These are phyloP conservation scores for Scelioninae gen. 2 DNA, from an alignment of 2,888 invertebrate genomes.

Conservation along the genomic window DNA sequence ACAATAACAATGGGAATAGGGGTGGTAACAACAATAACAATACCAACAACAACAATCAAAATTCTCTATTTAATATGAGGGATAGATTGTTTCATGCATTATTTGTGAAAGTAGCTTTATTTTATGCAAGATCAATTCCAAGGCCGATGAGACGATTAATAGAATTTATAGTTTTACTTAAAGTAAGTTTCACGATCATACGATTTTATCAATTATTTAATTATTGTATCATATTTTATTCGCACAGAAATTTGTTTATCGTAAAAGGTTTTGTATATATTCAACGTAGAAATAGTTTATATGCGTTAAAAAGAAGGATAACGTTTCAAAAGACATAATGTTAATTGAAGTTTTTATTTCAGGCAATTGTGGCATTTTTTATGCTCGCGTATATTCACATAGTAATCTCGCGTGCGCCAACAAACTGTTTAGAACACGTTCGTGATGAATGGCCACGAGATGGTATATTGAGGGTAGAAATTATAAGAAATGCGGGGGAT, in stretches of 20 bases:
- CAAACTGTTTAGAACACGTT: slow-evolving; percentile 93
- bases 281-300: too few species aligned
- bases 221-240: too few species aligned
- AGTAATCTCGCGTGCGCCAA: slow-evolving; percentile 93
- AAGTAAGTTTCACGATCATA: slow-evolving; percentile 77
- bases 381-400: slow-evolving; percentile 96
- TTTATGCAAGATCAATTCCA: slow-evolving; percentile 94
- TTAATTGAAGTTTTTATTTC: too few species aligned
- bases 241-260: too few species aligned
- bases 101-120: slow-evolving; percentile 93
- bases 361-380: slow-evolving; percentile 90
- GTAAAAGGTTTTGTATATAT: too few species aligned
- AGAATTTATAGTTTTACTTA: slow-evolving; percentile 88
- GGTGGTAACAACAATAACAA: slow-evolving; percentile 68
- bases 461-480: slow-evolving; percentile 95
- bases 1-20: slow-evolving; percentile 66
- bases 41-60: slow-evolving; percentile 77
- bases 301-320: too few species aligned
- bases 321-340: too few species aligned
- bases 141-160: slow-evolving; percentile 87
- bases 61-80: slow-evolving; percentile 89
- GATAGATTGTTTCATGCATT: slow-evolving; percentile 96
- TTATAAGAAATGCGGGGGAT: slow-evolving; percentile 82
- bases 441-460: slow-evolving; percentile 95
- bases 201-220: too few species aligned